A percentile compares a stretch with the other conserved stretches of the same genome.
Evolutionary conservation across 2,888 invertebrate genomes (phyloP).

Genomic region (Metalampra italica): DNA sequence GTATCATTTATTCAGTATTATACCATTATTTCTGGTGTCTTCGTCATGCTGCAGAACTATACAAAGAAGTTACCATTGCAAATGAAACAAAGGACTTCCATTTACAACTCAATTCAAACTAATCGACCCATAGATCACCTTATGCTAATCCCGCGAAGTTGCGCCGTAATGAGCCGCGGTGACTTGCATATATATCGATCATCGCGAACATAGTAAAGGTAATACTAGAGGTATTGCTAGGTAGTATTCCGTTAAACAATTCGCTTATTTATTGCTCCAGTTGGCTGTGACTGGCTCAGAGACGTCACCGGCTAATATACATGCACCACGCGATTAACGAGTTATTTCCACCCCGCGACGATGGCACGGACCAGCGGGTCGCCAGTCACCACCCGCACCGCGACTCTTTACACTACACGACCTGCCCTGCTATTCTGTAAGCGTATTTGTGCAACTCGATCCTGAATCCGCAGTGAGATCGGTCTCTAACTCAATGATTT

Average conservation of each 20-base stretch:
- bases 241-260: conserved; percentile 35
- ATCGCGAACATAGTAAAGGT: conserved; percentile 31
- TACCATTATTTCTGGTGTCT: neutral
- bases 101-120: conserved; percentile 39
- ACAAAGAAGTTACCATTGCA: conserved; percentile 23
- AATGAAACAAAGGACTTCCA: conserved; percentile 43
- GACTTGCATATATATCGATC: conserved; percentile 51
- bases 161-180: conserved; percentile 40
- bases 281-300: conserved; percentile 41
- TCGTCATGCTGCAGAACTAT: conserved; percentile 13
- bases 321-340: conserved; percentile 56
- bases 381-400: conserved; percentile 15
- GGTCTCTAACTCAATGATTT: no score
- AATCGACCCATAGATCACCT: conserved; percentile 46
- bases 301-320: conserved; percentile 58
- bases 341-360: conserved; percentile 35
- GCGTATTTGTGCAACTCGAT: no score
- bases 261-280: conserved; percentile 55
- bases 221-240: neutral
- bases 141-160: conserved; percentile 50
- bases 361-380: conserved; percentile 36
- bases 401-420: neutral
- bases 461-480: no score
- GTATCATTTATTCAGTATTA: no score
- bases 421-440: neutral